Conservation (phyloP, 2,113 vertebrate genomes). For the Halichoerus grypus region DNA sequence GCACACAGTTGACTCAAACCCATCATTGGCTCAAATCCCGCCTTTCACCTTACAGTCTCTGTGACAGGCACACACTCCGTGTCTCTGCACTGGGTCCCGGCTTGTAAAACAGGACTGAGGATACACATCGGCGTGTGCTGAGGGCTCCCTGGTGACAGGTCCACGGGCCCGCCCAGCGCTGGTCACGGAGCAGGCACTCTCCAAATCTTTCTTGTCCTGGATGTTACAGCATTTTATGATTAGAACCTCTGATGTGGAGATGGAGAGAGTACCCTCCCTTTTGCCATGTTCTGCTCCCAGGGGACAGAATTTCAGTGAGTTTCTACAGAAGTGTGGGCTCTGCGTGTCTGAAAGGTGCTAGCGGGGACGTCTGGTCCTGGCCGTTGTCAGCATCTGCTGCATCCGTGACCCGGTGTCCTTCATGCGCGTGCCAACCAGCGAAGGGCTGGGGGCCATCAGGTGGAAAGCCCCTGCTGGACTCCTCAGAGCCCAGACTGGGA, state of each 20-base stretch:
- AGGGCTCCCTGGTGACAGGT: rapidly evolving
- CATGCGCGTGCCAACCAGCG: rapidly evolving
- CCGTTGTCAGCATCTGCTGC: rapidly evolving
- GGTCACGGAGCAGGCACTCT: rapidly evolving
- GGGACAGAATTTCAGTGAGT: rapidly evolving
- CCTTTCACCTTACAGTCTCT: rapidly evolving
- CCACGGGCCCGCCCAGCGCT: rapidly evolving
- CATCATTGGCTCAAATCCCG: not conserved
- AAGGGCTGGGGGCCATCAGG: rapidly evolving
- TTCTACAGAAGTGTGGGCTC: not conserved
- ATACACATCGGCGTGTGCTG: rapidly evolving
- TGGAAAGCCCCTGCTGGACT: rapidly evolving
- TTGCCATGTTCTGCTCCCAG: rapidly evolving
- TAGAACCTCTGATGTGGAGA: no score
- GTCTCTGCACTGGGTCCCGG: not conserved
- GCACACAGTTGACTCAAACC: not conserved
- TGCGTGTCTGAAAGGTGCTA: rapidly evolving
- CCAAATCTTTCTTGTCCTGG: not conserved
- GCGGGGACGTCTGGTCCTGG: rapidly evolving
- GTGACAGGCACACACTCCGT: rapidly evolving
- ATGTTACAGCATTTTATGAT: not conserved
- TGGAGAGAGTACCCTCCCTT: rapidly evolving
- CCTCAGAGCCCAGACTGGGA: rapidly evolving
- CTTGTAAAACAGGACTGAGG: not conserved
- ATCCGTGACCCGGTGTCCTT: no score